Percentiles rank a stretch among this genome's conserved stretches.
These are phyloP conservation scores for Astropecten irregularis DNA, from an alignment of 53 echinoderm and acorn worm species.

Conservation along the genomic window DNA sequence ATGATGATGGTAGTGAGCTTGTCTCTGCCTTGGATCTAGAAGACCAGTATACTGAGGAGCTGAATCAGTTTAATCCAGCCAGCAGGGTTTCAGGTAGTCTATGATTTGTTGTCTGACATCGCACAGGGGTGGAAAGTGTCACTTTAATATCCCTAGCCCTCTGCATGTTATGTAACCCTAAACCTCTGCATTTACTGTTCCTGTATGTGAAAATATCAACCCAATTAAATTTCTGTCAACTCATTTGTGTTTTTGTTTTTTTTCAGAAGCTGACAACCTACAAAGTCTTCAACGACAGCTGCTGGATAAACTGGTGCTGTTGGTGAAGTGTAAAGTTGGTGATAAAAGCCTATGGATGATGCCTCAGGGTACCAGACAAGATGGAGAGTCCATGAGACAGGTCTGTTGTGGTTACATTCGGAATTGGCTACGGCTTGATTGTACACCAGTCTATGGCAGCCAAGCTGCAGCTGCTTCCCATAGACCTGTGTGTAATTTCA, in stretches of 20 bases:
- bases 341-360: slow-evolving; percentile 79
- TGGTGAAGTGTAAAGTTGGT: slow-evolving; percentile 78
- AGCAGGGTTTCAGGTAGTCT: slow-evolving; percentile 61
- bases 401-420: slow-evolving; percentile 16
- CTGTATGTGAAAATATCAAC: no score
- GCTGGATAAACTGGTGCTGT: slow-evolving; percentile 76
- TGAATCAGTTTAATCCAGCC: slow-evolving; percentile 62
- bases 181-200: no score
- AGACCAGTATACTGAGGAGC: slow-evolving; percentile 78
- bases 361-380: slow-evolving; percentile 73
- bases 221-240: no score
- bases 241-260: no score
- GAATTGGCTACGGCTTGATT: background rate
- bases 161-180: background rate
- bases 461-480: background rate
- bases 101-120: background rate
- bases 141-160: background rate
- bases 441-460: no score
- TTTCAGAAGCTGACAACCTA: slow-evolving; percentile 73
- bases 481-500: no score
- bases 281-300: slow-evolving; percentile 69
- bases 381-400: slow-evolving; percentile 85
- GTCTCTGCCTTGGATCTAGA: slow-evolving; percentile 80
- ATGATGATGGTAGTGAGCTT: slow-evolving; percentile 61
- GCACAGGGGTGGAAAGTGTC: background rate